Base-by-base conservation (phyloP, 2,113 vertebrate genomes). In the Spermophilus dauricus region DNA sequence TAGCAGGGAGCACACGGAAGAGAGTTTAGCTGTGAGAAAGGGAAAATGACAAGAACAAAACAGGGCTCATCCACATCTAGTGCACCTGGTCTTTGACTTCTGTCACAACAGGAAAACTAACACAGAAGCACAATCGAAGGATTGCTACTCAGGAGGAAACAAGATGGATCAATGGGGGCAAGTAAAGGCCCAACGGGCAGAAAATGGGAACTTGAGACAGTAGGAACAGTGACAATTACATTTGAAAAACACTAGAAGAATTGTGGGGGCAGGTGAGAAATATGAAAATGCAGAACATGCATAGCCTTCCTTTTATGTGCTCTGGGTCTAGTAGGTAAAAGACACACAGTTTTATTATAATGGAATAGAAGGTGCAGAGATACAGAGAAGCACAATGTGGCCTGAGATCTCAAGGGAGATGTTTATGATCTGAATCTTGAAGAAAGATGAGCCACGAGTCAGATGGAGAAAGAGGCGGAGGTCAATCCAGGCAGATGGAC, bases 241-340 rank as follows among this genome's bases (percentile, higher is more conserved):
- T 53, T 88, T 78, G 26, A 4, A 94, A 22, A 89, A 14, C 18
- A 8, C 11, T 48, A 14, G 69, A 9, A 34, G 7, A 51, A 37
- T 0, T 51, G 6, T 9, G 6, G 12, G 78, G 32, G 13, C 8
- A 75, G 26, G 0, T 28, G 58, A 75, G 65, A 85, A 82, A 81
- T 30, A 16, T 5, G 77, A 32, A 65, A n/a, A 63, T 17, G 30
- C 3, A 16, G 3, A 17, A 6, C 1, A 26, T 2, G 11, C 4
- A 5, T 2, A 30, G 20, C 24, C 1, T 80, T 81, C 28, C 34
- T 48, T 92, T 82, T 56, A 61, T 28, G 81, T 30, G 7, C 14
- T 72, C 63, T 85, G 42, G 24, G 37, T 75, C 28, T 45, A 22
- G 4, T 45, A 26, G 45, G 30, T 37, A 42, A 82, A 34, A 88